These are phyloP conservation scores for Crotalus helleri DNA, from an alignment of 2,113 vertebrate species.

Conservation along the genomic window DNA sequence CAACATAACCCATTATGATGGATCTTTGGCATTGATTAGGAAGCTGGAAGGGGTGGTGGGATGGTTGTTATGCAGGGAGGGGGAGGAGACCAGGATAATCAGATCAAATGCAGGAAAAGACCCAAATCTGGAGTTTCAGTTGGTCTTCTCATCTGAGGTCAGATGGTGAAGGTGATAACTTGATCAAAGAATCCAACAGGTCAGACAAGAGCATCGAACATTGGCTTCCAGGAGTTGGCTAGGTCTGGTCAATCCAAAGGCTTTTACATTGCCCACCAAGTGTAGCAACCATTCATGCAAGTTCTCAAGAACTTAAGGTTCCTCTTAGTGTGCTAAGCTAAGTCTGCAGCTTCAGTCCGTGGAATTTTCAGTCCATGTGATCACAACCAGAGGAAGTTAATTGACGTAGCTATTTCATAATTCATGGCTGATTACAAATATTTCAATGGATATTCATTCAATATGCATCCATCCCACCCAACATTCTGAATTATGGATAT, in stretches of 20 bases:
- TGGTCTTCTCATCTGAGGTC: neutral
- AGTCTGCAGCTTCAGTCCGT: neutral
- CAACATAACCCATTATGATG: constrained; percentile 4
- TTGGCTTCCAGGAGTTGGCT: neutral
- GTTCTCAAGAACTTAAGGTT: neutral
- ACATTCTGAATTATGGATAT: neutral
- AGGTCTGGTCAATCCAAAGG: neutral
- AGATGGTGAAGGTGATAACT: neutral
- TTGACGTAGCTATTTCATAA: neutral
- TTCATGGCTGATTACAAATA: neutral
- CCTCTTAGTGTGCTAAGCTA: neutral
- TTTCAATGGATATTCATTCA: neutral
- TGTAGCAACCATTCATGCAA: too few relatives aligned
- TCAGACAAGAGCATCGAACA: neutral
- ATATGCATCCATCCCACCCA: neutral
- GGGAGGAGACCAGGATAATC: neutral
- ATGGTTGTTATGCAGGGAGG: too few relatives aligned
- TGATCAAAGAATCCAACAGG: neutral
- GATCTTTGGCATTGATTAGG: neutral
- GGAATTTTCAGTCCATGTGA: neutral
- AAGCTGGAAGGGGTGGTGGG: neutral
- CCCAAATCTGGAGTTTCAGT: neutral
- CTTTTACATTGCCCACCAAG: neutral
- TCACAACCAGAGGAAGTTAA: neutral
- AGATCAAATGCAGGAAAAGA: neutral